Evolutionary conservation across 2,797 vertebrate genomes (phyloP), one percentile per base, ranked within the genome.

Genomic region (Dryobates pubescens): DNA sequence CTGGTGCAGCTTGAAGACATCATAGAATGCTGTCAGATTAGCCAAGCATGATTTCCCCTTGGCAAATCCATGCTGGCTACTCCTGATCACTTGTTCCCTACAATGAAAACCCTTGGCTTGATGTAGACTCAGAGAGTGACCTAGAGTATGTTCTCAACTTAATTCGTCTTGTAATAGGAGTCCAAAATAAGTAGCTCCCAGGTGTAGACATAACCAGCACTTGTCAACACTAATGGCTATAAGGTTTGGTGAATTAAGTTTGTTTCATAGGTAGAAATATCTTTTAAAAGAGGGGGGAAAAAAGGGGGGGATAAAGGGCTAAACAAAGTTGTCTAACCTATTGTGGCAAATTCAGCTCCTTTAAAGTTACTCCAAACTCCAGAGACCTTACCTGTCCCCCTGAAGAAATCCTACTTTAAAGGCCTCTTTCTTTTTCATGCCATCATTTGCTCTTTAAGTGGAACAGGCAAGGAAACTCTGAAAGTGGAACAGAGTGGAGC

Each of bases 401-500:
- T 75, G 67, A 89, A 93, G 70, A 91, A 86, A 75, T 17, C 26
- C 2, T 54, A 15, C 69, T 89, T 88, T 91, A 89, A 96, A 22
- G 17, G 75, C 54, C 83, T 59, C 34, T 75, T 75, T 74, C 63
- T 36, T 90, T 94, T 89, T 81, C 43, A n/a, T 81, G 19, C 30
- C 75, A 78, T 88, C 77, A 36, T 90, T 70, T 71, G 32, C 58
- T 80, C 90, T 84, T 92, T 88, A 95, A 94, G 45, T 91, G 45
- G 94, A 95, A 68, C 88, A 93, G 45, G 61, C 74, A 88, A 5
- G 38, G 62, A 84, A 95, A 86, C 68, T 95, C 73, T 56, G 69
- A 74, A 96, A 96, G 68, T 92, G 41, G 89, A 95, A 61, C 95
- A 92, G 68, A 74, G 92, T n/a, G 32, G 67, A 85, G 24, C 62